Conservation (phyloP, 53 echinoderm and acorn worm species). For the Apostichopus leukothele region DNA sequence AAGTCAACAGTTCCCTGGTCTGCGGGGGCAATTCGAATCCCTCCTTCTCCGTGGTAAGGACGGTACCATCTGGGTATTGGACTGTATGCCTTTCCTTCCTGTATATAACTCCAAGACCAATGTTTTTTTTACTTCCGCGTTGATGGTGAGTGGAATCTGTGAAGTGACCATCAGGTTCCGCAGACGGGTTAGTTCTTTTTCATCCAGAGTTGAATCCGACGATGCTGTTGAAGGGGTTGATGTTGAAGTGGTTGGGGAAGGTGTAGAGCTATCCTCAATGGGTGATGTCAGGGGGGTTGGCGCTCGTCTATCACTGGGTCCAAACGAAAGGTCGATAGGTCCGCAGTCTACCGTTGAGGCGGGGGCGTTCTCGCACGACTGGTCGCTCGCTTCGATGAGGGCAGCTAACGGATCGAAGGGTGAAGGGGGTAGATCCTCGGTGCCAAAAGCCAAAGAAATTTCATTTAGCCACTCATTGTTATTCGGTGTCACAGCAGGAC, state of each 20-base stretch:
- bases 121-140: background rate
- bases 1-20: background rate
- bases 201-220: background rate
- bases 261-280: background rate
- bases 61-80: slow-evolving; percentile 21
- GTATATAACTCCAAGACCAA: background rate
- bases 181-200: background rate
- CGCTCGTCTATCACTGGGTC: background rate
- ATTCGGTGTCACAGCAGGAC: slow-evolving; percentile 3
- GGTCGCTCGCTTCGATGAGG: background rate
- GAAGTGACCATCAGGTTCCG: background rate
- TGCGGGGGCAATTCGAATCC: background rate
- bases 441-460: background rate
- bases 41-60: slow-evolving; percentile 19
- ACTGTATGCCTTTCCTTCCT: background rate
- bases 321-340: background rate
- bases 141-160: background rate
- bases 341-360: background rate
- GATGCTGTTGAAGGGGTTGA: background rate
- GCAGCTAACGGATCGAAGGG: background rate
- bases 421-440: background rate
- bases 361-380: background rate
- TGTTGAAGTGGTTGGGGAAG: background rate
- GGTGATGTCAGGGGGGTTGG: background rate
- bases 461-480: background rate